Base-by-base conservation (phyloP, 1,140 invertebrate species). In the Conus ventricosus region DNA sequence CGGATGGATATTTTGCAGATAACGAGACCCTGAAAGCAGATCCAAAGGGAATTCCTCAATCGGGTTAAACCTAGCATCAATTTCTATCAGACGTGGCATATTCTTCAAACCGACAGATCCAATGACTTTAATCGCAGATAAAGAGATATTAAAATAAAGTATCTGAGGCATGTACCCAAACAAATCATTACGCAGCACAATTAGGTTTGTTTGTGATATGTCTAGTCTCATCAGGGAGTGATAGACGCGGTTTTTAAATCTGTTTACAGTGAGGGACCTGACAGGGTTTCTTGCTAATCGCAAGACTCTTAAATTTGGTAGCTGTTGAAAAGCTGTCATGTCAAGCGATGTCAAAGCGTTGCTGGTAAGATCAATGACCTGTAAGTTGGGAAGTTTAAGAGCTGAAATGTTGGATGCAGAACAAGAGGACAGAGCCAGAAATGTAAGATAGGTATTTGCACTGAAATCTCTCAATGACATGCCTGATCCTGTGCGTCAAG, bases 1-100 rank as follows among this genome's bases (percentile, higher is more conserved):
- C 0, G 90, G 81, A n/a, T 81, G 25, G 15, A 92, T n/a, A 6
- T 76, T 53, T 20, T 87, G 39, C 71, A 92, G 87, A 25, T 87
- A 88, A 8, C 17, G 53, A 39, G 87, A 71, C 6, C 63, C 84
- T n/a, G 87, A 57, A 51, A 92, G 90, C 11, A 91, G 85, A 27
- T 88, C 71, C 17, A 57, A 13, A 15, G 82, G 84, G 27, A 89
- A 87, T 17, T 53, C 53, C 4, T 63, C 55, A 23, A 92, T 84
- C 11, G 71, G 20, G 75, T 90, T 89, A n/a, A 78, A 55, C 55
- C 87, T 55, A 0, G 89, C n/a, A 76, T 90, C 88, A 6, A 91
- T 71, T 63, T 75, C 51, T 27, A 53, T 27, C 4, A 90, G 57
- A 51, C 67, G 51, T 10, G 67, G 55, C 7, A 88, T 53, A 11